Base-by-base conservation (phyloP, 2,113 vertebrate species). In the Nibea coibor region DNA sequence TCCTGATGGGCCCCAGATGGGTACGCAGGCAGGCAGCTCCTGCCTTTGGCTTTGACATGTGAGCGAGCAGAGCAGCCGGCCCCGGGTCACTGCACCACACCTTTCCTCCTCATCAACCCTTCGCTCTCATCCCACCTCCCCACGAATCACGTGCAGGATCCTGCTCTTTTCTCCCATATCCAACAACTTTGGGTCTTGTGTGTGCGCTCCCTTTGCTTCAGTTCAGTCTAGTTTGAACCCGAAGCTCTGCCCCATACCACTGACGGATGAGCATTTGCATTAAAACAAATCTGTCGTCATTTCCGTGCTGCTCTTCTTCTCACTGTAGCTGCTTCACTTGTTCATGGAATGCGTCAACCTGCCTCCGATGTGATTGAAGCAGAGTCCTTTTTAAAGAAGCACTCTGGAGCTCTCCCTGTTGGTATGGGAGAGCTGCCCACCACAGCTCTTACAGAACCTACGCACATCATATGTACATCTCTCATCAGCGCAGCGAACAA, bases 1-100 rank as follows among this genome's bases (percentile, higher is more conserved):
- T 89, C 69, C 80, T 86, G 86, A 84, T 70, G 86, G 83, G 77
- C 81, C 86, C 89, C 88, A 92, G 85, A 92, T 92, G 84, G 91
- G 85, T 48, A 47, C 72, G 26, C 85, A 91, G 84, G 83, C 89
- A 85, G 77, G 86, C 80, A 78, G 88, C 84, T 80, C 83, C 83
- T 88, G 88, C 85, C 91, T 91, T 91, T 91, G 90, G 90, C 90
- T 88, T 71, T 80, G 85, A 84, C 87, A 85, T 90, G 88, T 86
- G 90, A 92, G 74, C 28, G 0, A 86, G 81, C 85, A 85, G 87
- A 39, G 84, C 88, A 83, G 81, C 39, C 66, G 64, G 78, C 77
- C 75, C 77, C 28, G 87, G 89, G 88, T 90, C 88, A 84, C 80
- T 65, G 77, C 87, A 68, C 87, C 78, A 74, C 87, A 84, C 90